A percentile compares a stretch with the other conserved stretches of the same genome.
Conservation (phyloP, 2,113 vertebrate genomes). For the Corvus moneduloides region DNA sequence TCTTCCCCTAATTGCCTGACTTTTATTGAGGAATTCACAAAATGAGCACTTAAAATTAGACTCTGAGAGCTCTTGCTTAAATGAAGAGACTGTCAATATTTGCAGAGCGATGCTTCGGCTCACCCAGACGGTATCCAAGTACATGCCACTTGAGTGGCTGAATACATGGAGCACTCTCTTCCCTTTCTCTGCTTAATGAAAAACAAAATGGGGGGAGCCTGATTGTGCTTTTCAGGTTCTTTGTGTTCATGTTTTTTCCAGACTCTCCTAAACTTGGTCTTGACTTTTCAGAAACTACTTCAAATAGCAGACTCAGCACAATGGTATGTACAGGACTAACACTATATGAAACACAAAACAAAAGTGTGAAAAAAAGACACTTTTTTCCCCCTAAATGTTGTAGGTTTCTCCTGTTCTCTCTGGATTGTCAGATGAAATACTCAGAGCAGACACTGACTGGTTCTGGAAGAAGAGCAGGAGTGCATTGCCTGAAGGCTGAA, state of each 20-base stretch:
- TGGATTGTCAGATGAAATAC: neutral
- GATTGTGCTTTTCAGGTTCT: neutral
- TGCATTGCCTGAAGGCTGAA: neutral
- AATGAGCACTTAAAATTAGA: constrained; percentile 25
- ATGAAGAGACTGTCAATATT: constrained; percentile 53
- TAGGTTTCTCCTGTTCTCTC: neutral
- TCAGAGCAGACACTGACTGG: neutral
- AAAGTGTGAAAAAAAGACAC: accelerated
- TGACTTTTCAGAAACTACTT: neutral
- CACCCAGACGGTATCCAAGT: neutral
- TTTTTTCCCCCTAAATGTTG: neutral
- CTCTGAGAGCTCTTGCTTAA: constrained; percentile 41
- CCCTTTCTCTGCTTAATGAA: constrained; percentile 4
- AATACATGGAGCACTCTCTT: constrained; percentile 5
- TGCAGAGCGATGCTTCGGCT: neutral
- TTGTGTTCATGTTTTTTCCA: neutral
- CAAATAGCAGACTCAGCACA: neutral
- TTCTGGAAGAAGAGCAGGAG: neutral
- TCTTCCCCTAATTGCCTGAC: neutral
- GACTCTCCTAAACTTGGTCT: neutral
- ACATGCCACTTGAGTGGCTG: neutral
- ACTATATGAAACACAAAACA: neutral
- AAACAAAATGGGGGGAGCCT: neutral
- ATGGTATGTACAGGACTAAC: neutral
- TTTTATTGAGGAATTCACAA: constrained; percentile 5